Evolutionary conservation across 2,797 vertebrate species (phyloP), one percentile per base, ranked within the genome.

Genomic region (Mallotus villosus): DNA sequence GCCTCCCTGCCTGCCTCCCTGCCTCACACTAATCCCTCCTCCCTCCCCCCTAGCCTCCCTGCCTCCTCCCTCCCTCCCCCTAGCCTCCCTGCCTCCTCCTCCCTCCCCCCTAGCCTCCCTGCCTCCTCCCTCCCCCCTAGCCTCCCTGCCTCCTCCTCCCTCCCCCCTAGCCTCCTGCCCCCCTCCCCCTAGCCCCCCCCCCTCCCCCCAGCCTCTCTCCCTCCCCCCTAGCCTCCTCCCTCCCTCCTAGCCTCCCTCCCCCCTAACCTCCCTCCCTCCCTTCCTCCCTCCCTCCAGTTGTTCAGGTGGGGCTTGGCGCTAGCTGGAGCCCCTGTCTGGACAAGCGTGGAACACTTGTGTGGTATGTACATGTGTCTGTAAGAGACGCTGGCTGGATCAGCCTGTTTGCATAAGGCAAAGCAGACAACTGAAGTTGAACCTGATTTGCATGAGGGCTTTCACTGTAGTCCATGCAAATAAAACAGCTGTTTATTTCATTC

Each of bases 381-480:
- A 57, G 63, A 60, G 78, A 63, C 51, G 2, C 51, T 2, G 51
- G 4, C 46, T 49, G 46, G 46, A 9, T 49, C 3, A 46, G 2
- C 1, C 41, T 46, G 41, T 80, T 67, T 68, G 78, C 76, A 59
- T 5, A 69, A 84, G 29, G 85, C 85, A 90, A 85, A 90, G 84
- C 68, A 76, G 84, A 78, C 73, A 5, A 65, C 67, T 49, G 72
- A 55, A 32, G 59, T 46, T n/a, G 57, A 69, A 55, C 64, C 71
- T 53, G 70, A 22, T 89, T 88, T 89, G 82, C 83, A 85, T 87
- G 78, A 84, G 72, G 72, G 70, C 74, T 32, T 83, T 71, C 24
- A 70, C 74, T 66, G 78, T 70, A 72, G 68, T 63, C 25, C 78
- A 88, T 82, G 82, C 81, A 90, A 90, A 91, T 83, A 24, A 25